Evolutionary conservation across 2,113 vertebrate genomes (phyloP).

Genomic region (Hemiprocne comata): DNA sequence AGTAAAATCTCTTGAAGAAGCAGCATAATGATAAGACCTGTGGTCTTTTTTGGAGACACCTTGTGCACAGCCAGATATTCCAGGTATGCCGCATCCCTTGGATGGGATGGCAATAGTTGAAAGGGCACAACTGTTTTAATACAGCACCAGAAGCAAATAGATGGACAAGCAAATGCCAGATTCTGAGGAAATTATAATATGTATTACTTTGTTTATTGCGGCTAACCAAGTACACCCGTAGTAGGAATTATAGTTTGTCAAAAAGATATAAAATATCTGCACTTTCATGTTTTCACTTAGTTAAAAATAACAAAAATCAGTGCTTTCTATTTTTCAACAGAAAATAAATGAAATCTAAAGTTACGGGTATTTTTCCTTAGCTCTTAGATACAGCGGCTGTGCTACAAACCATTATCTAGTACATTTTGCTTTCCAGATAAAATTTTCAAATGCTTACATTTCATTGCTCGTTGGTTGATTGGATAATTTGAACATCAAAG

Average conservation of each 20-base stretch:
- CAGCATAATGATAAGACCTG: background rate
- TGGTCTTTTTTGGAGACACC: background rate
- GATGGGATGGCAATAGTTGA: background rate
- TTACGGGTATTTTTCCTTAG: slow-evolving; percentile 76
- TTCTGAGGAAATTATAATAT: background rate
- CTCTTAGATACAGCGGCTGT: slow-evolving; percentile 63
- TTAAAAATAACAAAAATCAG: slow-evolving; percentile 28
- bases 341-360: slow-evolving; percentile 71
- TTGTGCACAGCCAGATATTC: background rate
- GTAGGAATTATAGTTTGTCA: background rate
- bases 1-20: background rate
- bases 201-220: slow-evolving; percentile 42
- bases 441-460: slow-evolving; percentile 81
- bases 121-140: background rate
- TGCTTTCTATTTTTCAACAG: slow-evolving; percentile 43
- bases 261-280: background rate
- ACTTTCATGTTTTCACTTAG: slow-evolving; percentile 31
- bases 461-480: slow-evolving; percentile 79
- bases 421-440: slow-evolving; percentile 76
- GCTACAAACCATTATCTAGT: slow-evolving; percentile 78
- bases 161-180: slow-evolving; percentile 6
- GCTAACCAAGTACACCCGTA: background rate
- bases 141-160: background rate
- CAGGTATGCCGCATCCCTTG: background rate
- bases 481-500: slow-evolving; percentile 93